These are phyloP conservation scores for Amphipoea lucens DNA, from an alignment of 2,888 invertebrate genomes.

Conservation along the genomic window DNA sequence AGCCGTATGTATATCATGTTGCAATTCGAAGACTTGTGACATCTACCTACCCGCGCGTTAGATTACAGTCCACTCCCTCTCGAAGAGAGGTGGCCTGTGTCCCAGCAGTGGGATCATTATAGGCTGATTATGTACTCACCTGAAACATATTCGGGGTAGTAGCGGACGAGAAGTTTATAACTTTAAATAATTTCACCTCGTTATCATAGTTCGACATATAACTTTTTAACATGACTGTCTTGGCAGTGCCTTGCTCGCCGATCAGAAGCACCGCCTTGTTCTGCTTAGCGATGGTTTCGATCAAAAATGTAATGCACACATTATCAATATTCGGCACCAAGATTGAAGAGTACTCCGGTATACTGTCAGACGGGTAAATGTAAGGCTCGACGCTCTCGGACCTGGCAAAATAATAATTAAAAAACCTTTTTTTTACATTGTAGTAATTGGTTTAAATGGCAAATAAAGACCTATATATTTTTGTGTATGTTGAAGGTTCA, in stretches of 20 bases:
- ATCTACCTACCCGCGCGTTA: background rate
- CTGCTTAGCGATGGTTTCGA: slow-evolving; percentile 95
- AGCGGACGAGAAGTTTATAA: slow-evolving; percentile 97
- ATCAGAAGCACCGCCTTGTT: slow-evolving; percentile 95
- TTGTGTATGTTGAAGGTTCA: background rate
- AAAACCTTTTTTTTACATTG: background rate
- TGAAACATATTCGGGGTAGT: slow-evolving; percentile 97
- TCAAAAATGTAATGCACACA: slow-evolving; percentile 95
- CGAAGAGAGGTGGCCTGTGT: background rate
- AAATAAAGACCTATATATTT: background rate
- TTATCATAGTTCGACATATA: slow-evolving; percentile 94
- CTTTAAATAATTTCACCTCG: slow-evolving; percentile 94
- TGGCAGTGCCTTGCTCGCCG: slow-evolving; percentile 97
- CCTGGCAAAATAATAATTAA: slow-evolving; percentile 70
- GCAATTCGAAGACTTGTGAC: background rate
- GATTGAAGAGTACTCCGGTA: slow-evolving; percentile 95
- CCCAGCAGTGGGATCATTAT: background rate
- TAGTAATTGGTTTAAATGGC: background rate
- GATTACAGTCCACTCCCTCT: too few relatives aligned
- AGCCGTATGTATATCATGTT: background rate
- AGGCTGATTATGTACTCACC: slow-evolving; percentile 82
- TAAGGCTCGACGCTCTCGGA: slow-evolving; percentile 93
- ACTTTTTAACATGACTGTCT: slow-evolving; percentile 97
- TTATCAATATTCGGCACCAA: slow-evolving; percentile 97
- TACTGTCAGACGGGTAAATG: slow-evolving; percentile 92